These are phyloP conservation scores for Dasypus novemcinctus DNA, from an alignment of 2,113 vertebrate species.

Conservation along the genomic window DNA sequence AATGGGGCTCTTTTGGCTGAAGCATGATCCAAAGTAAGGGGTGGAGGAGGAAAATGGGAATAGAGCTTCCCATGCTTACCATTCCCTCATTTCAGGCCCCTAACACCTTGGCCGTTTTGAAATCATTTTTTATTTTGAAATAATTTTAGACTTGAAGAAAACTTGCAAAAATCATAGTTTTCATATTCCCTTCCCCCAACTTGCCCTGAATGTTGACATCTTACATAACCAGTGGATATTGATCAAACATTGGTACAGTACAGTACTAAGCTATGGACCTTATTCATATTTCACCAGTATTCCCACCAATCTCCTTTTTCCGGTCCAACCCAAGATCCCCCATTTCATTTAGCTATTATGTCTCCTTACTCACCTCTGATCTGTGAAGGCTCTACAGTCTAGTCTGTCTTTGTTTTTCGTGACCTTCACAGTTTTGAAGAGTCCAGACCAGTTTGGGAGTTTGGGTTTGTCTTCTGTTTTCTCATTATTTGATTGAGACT, in stretches of 20 bases:
- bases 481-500: neutral
- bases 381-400: neutral
- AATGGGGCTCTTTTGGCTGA: neutral
- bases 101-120: neutral
- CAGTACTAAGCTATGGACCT: neutral
- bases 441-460: neutral
- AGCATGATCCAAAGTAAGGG: neutral
- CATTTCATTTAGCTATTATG: neutral
- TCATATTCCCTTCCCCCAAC: neutral
- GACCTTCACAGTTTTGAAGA: slow-evolving; percentile 6
- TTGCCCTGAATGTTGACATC: neutral
- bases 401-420: neutral
- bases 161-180: neutral
- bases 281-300: neutral
- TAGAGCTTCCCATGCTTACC: neutral
- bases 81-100: neutral
- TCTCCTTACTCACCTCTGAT: neutral
- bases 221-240: neutral
- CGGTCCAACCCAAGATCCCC: neutral
- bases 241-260: neutral
- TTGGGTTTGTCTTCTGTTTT: neutral
- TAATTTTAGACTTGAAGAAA: neutral
- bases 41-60: neutral
- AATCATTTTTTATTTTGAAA: slow-evolving; percentile 7
- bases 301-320: neutral